Percentiles rank a stretch among this genome's conserved stretches.
Evolutionary conservation across 2,888 invertebrate genomes (phyloP).

Genomic region (Lasioglossum calceatum): DNA sequence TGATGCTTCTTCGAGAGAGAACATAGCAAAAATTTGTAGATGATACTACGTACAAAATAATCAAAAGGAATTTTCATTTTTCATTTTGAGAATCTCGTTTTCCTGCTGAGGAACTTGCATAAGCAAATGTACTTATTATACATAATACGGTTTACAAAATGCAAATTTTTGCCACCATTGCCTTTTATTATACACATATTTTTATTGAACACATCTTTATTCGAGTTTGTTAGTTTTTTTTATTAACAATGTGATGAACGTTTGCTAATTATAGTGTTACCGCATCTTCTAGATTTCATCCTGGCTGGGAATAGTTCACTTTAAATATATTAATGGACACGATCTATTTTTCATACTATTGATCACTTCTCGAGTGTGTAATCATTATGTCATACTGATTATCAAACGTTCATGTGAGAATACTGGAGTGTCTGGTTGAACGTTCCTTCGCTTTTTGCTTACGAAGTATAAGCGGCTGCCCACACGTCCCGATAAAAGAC

Average conservation of each 20-base stretch:
- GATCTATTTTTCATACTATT: slow-evolving; percentile 4
- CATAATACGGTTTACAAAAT: neutral
- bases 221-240: slow-evolving; percentile 36
- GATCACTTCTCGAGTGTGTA: neutral
- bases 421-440: slow-evolving; percentile 45
- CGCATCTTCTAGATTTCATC: neutral
- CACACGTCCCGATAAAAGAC: slow-evolving; percentile 63
- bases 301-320: neutral
- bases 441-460: slow-evolving; percentile 60
- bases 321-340: neutral
- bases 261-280: slow-evolving; percentile 27
- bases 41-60: slow-evolving; percentile 4
- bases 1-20: neutral
- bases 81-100: neutral
- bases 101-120: neutral
- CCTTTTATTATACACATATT: neutral
- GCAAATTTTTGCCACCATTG: neutral
- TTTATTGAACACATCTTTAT: slow-evolving; percentile 36
- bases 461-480: slow-evolving; percentile 50
- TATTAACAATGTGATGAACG: slow-evolving; percentile 28
- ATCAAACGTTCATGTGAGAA: slow-evolving; percentile 29
- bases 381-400: slow-evolving; percentile 9
- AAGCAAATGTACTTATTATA: neutral
- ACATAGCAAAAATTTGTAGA: neutral
- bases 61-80: neutral